Evolutionary conservation across 2,888 invertebrate genomes (phyloP), one percentile per base, ranked within the genome.

Genomic region (Cataglyphis altisquamis): DNA sequence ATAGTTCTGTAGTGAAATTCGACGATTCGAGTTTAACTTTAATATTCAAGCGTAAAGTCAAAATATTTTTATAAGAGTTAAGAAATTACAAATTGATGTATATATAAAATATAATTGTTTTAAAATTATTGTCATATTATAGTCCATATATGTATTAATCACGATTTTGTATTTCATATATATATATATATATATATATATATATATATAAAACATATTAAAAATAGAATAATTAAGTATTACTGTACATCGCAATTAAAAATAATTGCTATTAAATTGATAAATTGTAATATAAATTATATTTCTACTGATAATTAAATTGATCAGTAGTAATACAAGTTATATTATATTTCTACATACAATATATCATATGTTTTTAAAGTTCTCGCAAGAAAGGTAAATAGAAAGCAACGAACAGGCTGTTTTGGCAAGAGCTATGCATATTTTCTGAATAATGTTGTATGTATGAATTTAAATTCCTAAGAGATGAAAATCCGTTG

Each of bases 221-320:
- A 45, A 63, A 62, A 41, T 29, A 29, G 8, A 36, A 32, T 63
- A 63, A 74, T 75, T 64, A 48, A 64, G 10, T 73, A 15, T 41
- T 41, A 70, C n/a, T 39, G 36, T 21, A 21, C 21, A 64, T 3
- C 36, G 21, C 32, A 64, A 75, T 64, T 48, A 75, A 64, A 60
- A 21, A 29, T 73, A 73, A 73, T 63, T 29, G 29, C 15, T 74
- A 48, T 32, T 29, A 25, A 77, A 36, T n/a, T 66, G 18, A 36
- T 66, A 39, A 39, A 25, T 55, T 18, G 12, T 63, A 25, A 8
- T 41, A 39, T 52, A 52, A 52, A 52, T 52, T 52, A 52, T 55
- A 75, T 75, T 36, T 36, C 6, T 36, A 36, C 32, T 36, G n/a
- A 25, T 67, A 67, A 39, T 67, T 39, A n/a, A 77, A 36, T n/a